Evolutionary conservation across 2,888 invertebrate species (phyloP), one percentile per base, ranked within the genome.

Genomic region (Nemurella pictetii): DNA sequence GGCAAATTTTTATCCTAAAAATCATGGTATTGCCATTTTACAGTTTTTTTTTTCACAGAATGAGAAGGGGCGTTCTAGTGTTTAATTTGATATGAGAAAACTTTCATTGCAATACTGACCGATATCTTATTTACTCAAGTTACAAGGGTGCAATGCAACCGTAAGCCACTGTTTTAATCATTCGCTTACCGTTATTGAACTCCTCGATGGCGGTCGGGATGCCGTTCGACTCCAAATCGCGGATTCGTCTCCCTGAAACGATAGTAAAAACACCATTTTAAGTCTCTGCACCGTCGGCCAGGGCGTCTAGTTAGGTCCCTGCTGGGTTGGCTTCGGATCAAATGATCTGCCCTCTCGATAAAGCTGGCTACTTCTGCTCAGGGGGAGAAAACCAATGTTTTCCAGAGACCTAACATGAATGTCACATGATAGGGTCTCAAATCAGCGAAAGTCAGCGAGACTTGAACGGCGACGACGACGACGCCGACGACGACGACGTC

Each of bases 191-290:
- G 74, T 85, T 86, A 20, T 72, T 85, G 84, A 86, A 85, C 74
- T 86, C 86, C 32, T 85, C 86, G 27, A 86, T 82, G 15, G 84
- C 85, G n/a, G 85, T 72, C 27, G 83, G 73, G 83, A 83, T 84
- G 20, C 84, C 85, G 80, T 85, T 85, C 20, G 86, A 82, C 26
- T 86, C 86, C 83, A 85, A 80, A 74, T 86, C 85, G 30, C 86
- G 84, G 27, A 86, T 35, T 78, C 86, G 84, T 29, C 86, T 85
- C 26, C 86, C 86, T 86, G 83, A 85, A 86, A 74, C 12, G 78
- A 83, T 1, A 84, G 29, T 29, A 85, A 80, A 36, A 82, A 82
- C 82, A 82, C 72, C 27, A 55, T 36, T 72, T 82, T 82, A n/a
- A 82, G 82, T 72, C 72, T 7, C 28, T 26, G 72, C 72, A 80